phyloP scores from a whole-genome alignment of 2,888 invertebrate species.

The Napeogenes inachia region DNA sequence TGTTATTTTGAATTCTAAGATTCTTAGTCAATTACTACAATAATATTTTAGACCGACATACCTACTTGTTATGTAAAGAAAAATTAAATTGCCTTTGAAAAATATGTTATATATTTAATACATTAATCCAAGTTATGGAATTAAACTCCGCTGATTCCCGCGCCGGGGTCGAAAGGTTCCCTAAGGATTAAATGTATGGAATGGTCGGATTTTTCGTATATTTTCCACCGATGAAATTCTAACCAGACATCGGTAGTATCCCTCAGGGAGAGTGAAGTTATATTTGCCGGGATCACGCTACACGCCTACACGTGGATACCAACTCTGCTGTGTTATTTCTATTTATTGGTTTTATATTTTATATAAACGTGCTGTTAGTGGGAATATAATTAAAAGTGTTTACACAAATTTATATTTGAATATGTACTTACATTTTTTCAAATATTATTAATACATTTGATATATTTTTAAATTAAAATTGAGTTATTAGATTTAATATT shows the following conservation, averaged over 20 bases:
- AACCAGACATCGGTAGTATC: constrained; percentile 21
- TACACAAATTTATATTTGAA: too few species aligned
- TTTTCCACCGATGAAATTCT: constrained; percentile 31
- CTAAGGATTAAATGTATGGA: constrained; percentile 16
- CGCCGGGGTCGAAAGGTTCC: constrained; percentile 11
- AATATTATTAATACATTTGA: too few species aligned
- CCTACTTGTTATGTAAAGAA: too few species aligned
- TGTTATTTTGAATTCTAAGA: too few species aligned
- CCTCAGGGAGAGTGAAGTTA: constrained; percentile 16
- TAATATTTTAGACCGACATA: too few species aligned
- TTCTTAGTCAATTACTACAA: too few species aligned
- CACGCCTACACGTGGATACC: constrained; percentile 7
- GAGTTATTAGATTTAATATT: too few species aligned
- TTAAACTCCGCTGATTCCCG: constrained; percentile 8
- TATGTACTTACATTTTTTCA: too few species aligned
- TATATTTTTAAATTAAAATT: too few species aligned
- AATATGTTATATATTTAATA: constrained; percentile 9
- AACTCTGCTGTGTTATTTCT: constrained; percentile 12
- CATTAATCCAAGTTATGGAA: constrained; percentile 12
- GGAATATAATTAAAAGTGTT: too few species aligned
- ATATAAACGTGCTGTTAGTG: too few species aligned
- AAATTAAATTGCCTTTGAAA: too few species aligned
- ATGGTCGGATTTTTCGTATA: constrained; percentile 27
- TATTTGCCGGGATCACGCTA: constrained; percentile 11
- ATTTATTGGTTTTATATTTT: not conserved